These are phyloP conservation scores for Sitophilus oryzae DNA, from an alignment of 1,140 invertebrate genomes.

Conservation along the genomic window DNA sequence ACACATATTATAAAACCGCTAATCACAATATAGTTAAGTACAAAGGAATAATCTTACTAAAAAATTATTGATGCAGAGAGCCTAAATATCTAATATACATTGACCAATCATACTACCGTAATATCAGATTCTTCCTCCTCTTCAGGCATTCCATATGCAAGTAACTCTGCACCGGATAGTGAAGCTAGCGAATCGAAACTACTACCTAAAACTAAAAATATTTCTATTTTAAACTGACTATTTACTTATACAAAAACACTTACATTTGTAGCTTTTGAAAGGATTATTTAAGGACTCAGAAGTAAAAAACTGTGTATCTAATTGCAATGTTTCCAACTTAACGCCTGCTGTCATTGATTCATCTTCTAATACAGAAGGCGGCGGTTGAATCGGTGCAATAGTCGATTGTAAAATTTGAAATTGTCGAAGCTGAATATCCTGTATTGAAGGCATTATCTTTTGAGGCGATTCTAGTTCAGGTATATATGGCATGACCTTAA, in stretches of 20 bases:
- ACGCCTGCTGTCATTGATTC: conserved; percentile 11
- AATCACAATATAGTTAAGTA: not conserved
- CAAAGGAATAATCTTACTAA: not conserved
- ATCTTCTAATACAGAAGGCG: conserved; percentile 12
- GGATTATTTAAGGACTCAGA: conserved; percentile 26
- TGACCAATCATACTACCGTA: conserved; percentile 18
- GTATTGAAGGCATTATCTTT: conserved; percentile 17
- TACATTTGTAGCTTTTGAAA: conserved; percentile 31
- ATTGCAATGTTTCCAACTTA: conserved; percentile 17
- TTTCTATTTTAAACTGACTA: not conserved
- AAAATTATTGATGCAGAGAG: not conserved
- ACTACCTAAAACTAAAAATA: conserved; percentile 18
- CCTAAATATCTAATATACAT: not conserved
- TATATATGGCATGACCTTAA: conserved; percentile 26
- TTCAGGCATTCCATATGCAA: conserved; percentile 20
- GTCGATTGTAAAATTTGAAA: conserved; percentile 17
- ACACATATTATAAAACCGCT: not conserved
- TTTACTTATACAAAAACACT: not conserved
- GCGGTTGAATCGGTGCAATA: not conserved
- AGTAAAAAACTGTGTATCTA: conserved; percentile 25
- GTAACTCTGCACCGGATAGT: conserved; percentile 17
- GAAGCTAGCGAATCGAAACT: conserved; percentile 12
- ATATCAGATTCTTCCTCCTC: conserved; percentile 25
- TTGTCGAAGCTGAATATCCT: conserved; percentile 20
- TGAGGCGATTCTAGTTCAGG: conserved; percentile 20